These are phyloP conservation scores for Regulus satrapa DNA, from an alignment of 2,113 vertebrate genomes.

Conservation along the genomic window DNA sequence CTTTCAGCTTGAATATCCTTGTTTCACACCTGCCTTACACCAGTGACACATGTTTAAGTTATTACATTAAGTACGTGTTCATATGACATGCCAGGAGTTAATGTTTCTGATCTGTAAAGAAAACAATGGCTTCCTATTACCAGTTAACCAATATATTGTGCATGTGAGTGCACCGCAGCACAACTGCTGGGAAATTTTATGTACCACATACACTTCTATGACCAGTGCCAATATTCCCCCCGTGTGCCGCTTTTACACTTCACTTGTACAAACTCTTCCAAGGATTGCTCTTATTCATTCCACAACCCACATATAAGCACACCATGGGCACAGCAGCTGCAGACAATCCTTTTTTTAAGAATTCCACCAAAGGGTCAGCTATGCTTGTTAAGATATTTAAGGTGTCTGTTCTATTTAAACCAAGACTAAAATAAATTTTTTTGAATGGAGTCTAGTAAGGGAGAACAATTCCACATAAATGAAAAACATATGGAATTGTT, in stretches of 20 bases:
- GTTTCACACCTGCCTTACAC: conserved; percentile 13
- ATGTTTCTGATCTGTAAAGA: conserved; percentile 19
- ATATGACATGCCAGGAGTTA: neutral
- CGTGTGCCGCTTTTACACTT: neutral
- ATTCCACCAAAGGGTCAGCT: conserved; percentile 56
- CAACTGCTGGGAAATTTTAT: neutral
- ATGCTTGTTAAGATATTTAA: conserved; percentile 68
- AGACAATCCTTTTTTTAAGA: neutral
- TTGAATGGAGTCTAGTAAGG: conserved; percentile 46
- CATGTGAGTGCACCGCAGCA: neutral
- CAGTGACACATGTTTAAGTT: neutral
- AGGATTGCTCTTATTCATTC: neutral
- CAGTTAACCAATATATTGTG: neutral
- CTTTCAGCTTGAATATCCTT: neutral
- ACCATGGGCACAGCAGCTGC: conserved; percentile 19
- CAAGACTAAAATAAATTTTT: conserved; percentile 4
- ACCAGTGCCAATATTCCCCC: neutral
- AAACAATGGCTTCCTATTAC: conserved; percentile 30
- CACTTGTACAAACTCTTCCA: neutral
- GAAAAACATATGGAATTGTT: conserved; percentile 71
- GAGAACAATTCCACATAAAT: conserved; percentile 66
- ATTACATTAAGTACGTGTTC: neutral
- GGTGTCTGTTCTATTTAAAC: conserved; percentile 72
- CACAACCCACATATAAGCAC: neutral
- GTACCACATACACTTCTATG: neutral